Percentiles rank a stretch among this genome's conserved stretches.
Evolutionary conservation across 2,113 vertebrate genomes (phyloP).

Genomic region (Struthio camelus): DNA sequence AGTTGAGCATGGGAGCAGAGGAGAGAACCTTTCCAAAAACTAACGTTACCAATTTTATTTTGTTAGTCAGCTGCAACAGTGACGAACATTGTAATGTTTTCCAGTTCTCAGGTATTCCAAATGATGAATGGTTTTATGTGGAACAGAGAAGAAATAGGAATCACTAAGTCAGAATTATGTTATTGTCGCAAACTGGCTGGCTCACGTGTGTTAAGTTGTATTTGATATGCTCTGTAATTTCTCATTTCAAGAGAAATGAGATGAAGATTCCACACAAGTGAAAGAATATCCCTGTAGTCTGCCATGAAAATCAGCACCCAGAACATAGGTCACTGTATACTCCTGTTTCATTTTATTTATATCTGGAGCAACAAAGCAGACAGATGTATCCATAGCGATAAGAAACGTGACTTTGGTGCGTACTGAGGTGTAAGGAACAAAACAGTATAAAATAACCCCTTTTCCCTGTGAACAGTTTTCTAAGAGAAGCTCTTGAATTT

Average conservation of each 20-base stretch:
- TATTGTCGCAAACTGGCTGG: neutral
- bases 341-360: neutral
- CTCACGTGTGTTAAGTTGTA: neutral
- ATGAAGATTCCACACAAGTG: neutral
- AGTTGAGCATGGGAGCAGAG: conserved; percentile 10
- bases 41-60: neutral
- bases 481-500: neutral
- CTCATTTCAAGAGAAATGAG: conserved; percentile 9
- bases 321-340: neutral
- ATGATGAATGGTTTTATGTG: conserved; percentile 4
- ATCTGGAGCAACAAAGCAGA: conserved; percentile 1
- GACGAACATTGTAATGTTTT: conserved; percentile 21
- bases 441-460: neutral
- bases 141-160: conserved; percentile 26
- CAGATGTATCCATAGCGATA: neutral
- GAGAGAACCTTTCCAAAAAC: conserved; percentile 4
- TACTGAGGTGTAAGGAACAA: neutral
- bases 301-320: neutral
- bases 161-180: conserved; percentile 15
- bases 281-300: neutral
- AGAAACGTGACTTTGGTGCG: neutral
- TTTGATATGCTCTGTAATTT: neutral
- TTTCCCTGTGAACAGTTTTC: neutral
- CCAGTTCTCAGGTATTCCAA: conserved; percentile 62
- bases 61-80: neutral